Conservation (phyloP, 2,113 vertebrate species). For the Bubo bubo region DNA sequence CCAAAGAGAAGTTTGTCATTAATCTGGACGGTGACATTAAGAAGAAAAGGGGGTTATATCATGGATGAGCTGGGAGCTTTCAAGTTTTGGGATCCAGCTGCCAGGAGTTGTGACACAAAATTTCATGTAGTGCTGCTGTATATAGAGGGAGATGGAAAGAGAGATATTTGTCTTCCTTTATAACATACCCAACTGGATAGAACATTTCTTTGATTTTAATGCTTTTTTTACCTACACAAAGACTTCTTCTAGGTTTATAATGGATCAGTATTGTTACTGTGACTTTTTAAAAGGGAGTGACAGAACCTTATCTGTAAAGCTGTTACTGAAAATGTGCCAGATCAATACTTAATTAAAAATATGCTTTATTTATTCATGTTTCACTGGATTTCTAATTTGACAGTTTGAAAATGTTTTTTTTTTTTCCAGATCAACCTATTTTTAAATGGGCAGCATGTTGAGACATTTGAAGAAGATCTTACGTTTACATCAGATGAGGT, state of each 20-base stretch:
- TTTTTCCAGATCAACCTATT: constrained; percentile 77
- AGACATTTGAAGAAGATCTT: constrained; percentile 72
- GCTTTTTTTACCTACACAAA: neutral
- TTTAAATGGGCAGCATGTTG: constrained; percentile 75
- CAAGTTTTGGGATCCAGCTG: neutral
- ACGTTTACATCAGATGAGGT: constrained; percentile 57
- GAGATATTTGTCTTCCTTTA: neutral
- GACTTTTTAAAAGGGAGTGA: neutral
- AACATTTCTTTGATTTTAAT: neutral
- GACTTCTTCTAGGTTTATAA: neutral
- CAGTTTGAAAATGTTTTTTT: neutral
- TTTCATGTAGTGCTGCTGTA: neutral
- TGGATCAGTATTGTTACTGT: neutral
- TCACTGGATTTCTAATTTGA: neutral
- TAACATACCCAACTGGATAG: neutral
- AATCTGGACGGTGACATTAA: neutral
- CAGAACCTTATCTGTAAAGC: rapidly evolving
- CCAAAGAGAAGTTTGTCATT: neutral
- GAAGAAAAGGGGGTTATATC: neutral
- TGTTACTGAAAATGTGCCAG: neutral
- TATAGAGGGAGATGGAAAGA: neutral
- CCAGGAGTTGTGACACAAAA: neutral
- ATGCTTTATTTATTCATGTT: neutral
- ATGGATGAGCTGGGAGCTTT: neutral
- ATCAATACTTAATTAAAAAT: neutral